Base-by-base conservation (phyloP, 2,797 vertebrate species). In the Enteromius treurensis region DNA sequence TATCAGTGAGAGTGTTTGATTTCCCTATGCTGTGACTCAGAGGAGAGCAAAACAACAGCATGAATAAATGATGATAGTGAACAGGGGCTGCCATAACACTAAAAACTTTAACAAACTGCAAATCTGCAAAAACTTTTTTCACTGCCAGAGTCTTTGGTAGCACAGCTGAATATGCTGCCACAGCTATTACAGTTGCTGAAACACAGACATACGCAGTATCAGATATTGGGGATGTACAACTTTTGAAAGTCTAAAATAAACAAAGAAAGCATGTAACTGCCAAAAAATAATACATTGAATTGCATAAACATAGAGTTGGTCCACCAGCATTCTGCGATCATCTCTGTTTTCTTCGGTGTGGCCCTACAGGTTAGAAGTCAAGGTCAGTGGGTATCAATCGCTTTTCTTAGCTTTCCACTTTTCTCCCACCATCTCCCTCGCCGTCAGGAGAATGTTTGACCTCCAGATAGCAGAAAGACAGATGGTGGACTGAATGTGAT, bases 51-150 rank as follows among this genome's bases (percentile, higher is more conserved):
- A 86, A 86, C 82, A 85, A 79, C 74, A 77, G 60, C 83, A 86
- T 86, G 83, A 88, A 88, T 88, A 86, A 88, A 88, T 88, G 53
- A 88, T 85, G 77, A 86, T 71, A 62, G 78, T 42, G 67, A 73
- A 75, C 15, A 55, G n/a, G 64, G 85, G 45, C 47, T 29, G 80
- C 80, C 62, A 71, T 65, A 78, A 81, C n/a, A 45, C 73, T 77
- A 45, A 76, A 88, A 88, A 83, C 60, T 75, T 85, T 40, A 82
- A 49, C 67, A 77, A 83, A 88, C 71, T 83, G 83, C 83, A 86
- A 76, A 79, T 75, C 60, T 73, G 49, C 21, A 83, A 75, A 78
- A 77, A 74, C 77, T 77, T 80, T 85, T 85, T 70, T 42, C 49
- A 67, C 49, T 47, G 40, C 67, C 40, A 62, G 13, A 42, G 26